phyloP scores from a whole-genome alignment of 2,888 invertebrate genomes.

The Lordiphosa andalusiaca region DNA sequence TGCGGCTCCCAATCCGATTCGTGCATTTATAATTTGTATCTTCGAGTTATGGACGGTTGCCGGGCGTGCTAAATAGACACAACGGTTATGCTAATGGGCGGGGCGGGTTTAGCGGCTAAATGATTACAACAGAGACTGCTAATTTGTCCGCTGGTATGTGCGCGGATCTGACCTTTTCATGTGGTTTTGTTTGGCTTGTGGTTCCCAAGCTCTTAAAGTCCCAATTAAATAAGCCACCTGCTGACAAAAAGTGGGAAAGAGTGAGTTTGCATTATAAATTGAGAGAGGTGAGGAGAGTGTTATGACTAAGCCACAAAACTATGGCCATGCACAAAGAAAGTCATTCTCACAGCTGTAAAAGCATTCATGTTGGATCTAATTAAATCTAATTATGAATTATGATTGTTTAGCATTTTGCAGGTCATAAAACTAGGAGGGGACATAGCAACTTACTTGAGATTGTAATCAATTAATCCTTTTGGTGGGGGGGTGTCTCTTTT shows the following conservation, averaged over 20 bases:
- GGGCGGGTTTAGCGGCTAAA: slow-evolving; percentile 36
- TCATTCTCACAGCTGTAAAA: slow-evolving; percentile 13
- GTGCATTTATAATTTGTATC: slow-evolving; percentile 67
- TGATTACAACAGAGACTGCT: slow-evolving; percentile 36
- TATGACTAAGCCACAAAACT: slow-evolving; percentile 19
- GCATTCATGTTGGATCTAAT: too few relatives aligned
- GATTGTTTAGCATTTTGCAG: too few relatives aligned
- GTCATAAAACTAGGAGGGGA: too few relatives aligned
- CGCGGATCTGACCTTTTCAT: slow-evolving; percentile 28
- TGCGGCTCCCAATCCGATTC: slow-evolving; percentile 35
- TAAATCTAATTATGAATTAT: too few relatives aligned
- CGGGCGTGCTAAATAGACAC: slow-evolving; percentile 27
- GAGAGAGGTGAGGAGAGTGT: slow-evolving; percentile 9
- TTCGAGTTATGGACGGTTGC: slow-evolving; percentile 33
- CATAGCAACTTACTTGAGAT: too few relatives aligned
- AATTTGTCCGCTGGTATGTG: slow-evolving; percentile 22
- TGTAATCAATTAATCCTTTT: too few relatives aligned
- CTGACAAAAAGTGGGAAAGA: slow-evolving; percentile 22
- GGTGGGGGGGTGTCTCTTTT: too few relatives aligned
- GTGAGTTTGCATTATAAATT: slow-evolving; percentile 25
- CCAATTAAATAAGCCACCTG: slow-evolving; percentile 22
- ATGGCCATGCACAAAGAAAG: slow-evolving; percentile 13
- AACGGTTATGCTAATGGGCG: slow-evolving; percentile 39
- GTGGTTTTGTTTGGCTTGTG: slow-evolving; percentile 6
- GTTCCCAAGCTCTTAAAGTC: slow-evolving; percentile 25